phyloP scores from a whole-genome alignment of 1,140 invertebrate genomes.

The Musca domestica region DNA sequence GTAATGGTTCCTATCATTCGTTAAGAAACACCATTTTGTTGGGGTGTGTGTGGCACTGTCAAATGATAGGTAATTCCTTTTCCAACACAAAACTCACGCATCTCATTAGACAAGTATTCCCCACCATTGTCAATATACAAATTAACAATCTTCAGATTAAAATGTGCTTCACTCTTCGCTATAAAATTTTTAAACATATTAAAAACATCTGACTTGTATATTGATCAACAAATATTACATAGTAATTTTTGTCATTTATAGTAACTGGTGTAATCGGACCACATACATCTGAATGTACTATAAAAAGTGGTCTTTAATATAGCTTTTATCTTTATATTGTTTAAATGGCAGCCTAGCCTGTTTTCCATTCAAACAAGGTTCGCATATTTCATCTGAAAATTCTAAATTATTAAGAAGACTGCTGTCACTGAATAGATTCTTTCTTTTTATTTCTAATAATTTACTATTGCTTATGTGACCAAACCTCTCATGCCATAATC shows the following conservation, averaged over 20 bases:
- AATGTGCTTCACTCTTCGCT: constrained; percentile 46
- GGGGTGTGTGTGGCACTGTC: constrained; percentile 54
- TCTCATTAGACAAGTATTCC: constrained; percentile 29
- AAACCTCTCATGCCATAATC: constrained; percentile 49
- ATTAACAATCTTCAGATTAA: constrained; percentile 48
- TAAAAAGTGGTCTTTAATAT: constrained; percentile 47
- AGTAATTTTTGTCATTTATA: constrained; percentile 41
- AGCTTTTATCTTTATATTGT: constrained; percentile 39
- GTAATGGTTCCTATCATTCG: constrained; percentile 54
- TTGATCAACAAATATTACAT: constrained; percentile 29
- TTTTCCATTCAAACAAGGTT: constrained; percentile 55
- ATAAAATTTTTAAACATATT: constrained; percentile 47
- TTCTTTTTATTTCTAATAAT: no score
- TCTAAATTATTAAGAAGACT: constrained; percentile 35
- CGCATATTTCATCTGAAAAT: constrained; percentile 47
- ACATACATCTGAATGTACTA: constrained; percentile 55
- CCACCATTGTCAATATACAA: constrained; percentile 33
- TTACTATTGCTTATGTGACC: no score
- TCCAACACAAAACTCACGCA: constrained; percentile 49
- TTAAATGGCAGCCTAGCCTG: constrained; percentile 52
- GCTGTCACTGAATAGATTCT: constrained; percentile 42
- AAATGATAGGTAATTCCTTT: constrained; percentile 56
- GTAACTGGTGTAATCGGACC: constrained; percentile 51
- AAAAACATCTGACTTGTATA: constrained; percentile 44
- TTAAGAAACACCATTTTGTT: constrained; percentile 58